Percentiles rank a stretch among this genome's conserved stretches.
phyloP scores from a whole-genome alignment of 2,113 vertebrate species.

The Brachionichthys hirsutus region DNA sequence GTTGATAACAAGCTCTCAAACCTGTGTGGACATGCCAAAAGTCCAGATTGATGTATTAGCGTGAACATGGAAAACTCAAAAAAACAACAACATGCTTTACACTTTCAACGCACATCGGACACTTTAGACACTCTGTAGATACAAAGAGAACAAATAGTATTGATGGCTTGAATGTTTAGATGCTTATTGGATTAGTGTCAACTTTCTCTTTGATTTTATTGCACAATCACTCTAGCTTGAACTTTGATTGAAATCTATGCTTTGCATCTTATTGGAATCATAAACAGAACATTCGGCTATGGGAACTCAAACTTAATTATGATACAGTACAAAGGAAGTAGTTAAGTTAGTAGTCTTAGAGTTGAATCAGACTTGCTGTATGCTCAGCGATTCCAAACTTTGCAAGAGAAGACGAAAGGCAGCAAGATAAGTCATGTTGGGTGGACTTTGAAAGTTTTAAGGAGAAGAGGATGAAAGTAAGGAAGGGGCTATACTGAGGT shows the following conservation, averaged over 20 bases:
- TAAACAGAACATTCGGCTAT: constrained; percentile 8
- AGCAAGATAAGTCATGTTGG: constrained; percentile 3
- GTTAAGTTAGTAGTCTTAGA: constrained; percentile 31
- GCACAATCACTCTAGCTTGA: too few species aligned
- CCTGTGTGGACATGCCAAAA: constrained; percentile 20
- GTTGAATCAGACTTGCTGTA: constrained; percentile 12
- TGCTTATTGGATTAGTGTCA: constrained; percentile 4
- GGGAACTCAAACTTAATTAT: constrained; percentile 24
- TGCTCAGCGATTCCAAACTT: constrained; percentile 35
- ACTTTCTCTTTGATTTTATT: too few species aligned
- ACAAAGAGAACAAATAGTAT: neutral
- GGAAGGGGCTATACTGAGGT: constrained; percentile 43
- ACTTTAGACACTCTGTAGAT: neutral
- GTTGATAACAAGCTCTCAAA: constrained; percentile 41
- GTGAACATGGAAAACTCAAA: neutral
- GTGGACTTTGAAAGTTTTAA: constrained; percentile 2
- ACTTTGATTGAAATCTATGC: constrained; percentile 17
- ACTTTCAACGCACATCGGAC: neutral
- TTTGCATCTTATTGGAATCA: constrained; percentile 33
- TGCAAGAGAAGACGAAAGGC: constrained; percentile 7
- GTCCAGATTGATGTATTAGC: neutral
- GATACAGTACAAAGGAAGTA: constrained; percentile 15
- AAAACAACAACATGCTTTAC: neutral
- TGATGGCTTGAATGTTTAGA: neutral
- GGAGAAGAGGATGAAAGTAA: constrained; percentile 26